These are phyloP conservation scores for Gibbula magus DNA, from an alignment of 2,888 invertebrate species.

Conservation along the genomic window DNA sequence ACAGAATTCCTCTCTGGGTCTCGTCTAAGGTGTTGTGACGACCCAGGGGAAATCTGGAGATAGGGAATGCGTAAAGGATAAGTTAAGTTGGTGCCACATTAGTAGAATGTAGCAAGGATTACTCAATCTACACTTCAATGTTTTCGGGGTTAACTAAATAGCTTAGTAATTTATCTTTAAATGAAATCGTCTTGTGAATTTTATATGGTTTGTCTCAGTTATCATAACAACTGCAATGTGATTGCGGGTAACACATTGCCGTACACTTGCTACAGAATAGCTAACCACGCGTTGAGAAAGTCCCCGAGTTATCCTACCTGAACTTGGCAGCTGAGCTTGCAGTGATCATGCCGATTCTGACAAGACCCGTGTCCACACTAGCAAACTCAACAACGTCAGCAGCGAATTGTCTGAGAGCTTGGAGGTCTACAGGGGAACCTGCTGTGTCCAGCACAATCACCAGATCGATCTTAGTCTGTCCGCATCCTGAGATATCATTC, in stretches of 20 bases:
- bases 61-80: background rate
- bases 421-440: slow-evolving; percentile 35
- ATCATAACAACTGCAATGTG: too few species aligned
- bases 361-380: slow-evolving; percentile 55
- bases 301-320: slow-evolving; percentile 32
- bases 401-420: slow-evolving; percentile 45
- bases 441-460: slow-evolving; percentile 57
- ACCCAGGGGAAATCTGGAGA: slow-evolving; percentile 42
- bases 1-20: slow-evolving; percentile 10
- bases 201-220: too few species aligned
- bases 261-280: too few species aligned
- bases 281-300: too few species aligned
- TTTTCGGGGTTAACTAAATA: too few species aligned
- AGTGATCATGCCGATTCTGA: slow-evolving; percentile 68
- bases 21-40: slow-evolving; percentile 29
- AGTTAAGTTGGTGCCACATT: background rate
- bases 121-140: too few species aligned
- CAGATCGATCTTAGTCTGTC: slow-evolving; percentile 51
- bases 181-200: too few species aligned
- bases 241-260: too few species aligned
- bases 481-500: slow-evolving; percentile 56
- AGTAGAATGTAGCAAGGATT: background rate
- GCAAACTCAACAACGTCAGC: slow-evolving; percentile 49
- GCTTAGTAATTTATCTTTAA: too few species aligned
- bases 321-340: slow-evolving; percentile 67